Conservation (phyloP, 2,113 vertebrate genomes). For the Heloderma charlesbogerti region DNA sequence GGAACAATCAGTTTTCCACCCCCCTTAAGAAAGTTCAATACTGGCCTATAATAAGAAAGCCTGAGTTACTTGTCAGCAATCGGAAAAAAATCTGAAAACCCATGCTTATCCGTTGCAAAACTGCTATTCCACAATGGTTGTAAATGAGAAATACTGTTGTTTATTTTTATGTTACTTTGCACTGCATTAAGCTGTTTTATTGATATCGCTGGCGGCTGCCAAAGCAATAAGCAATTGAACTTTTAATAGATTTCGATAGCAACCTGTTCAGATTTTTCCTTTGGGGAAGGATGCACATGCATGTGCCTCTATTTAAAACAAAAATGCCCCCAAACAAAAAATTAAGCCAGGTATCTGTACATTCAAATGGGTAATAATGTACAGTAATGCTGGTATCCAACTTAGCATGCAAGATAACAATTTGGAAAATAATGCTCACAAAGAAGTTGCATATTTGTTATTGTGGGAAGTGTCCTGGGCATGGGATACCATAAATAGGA, state of each 20-base stretch:
- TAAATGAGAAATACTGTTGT: neutral
- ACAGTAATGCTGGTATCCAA: neutral
- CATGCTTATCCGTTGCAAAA: neutral
- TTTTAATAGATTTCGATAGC: neutral
- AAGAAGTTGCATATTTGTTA: neutral
- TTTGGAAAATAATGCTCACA: neutral
- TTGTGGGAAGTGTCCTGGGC: neutral
- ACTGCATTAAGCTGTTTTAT: neutral
- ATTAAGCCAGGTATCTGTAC: neutral
- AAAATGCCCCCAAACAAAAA: neutral
- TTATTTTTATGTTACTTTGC: neutral
- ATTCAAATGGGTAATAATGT: neutral
- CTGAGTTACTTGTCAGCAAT: neutral
- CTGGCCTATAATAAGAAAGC: neutral
- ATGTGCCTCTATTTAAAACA: neutral
- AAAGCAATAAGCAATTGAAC: neutral
- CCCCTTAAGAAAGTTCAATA: neutral
- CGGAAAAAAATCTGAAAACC: neutral
- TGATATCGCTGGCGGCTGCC: neutral
- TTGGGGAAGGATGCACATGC: neutral
- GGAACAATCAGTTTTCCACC: neutral
- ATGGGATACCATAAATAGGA: neutral
- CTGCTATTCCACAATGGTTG: neutral
- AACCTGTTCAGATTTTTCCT: neutral
- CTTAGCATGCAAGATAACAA: neutral